A percentile compares a stretch with the other conserved stretches of the same genome.
Evolutionary conservation across 2,113 vertebrate genomes (phyloP).

Genomic region (Ammodytes dubius): DNA sequence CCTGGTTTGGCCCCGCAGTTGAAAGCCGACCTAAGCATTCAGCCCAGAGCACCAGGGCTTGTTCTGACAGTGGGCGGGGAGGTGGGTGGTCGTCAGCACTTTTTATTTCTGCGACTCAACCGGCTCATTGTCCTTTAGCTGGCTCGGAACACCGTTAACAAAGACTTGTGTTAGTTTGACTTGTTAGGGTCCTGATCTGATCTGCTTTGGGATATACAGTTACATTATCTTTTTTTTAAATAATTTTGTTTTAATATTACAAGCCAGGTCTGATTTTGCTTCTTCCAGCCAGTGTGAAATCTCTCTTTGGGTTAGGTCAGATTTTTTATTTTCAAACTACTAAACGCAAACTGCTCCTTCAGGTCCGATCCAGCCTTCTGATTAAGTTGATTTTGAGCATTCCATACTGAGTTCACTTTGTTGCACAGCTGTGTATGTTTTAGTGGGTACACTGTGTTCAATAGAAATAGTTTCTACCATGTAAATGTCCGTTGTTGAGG

Average conservation of each 20-base stretch:
- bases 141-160: slow-evolving; percentile 57
- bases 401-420: not conserved
- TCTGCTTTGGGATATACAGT: slow-evolving; percentile 6
- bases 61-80: slow-evolving; percentile 69
- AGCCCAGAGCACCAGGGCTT: slow-evolving; percentile 61
- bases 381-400: not conserved
- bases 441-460: not conserved
- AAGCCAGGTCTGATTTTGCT: slow-evolving; percentile 14
- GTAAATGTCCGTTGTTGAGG: too few relatives aligned
- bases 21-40: slow-evolving; percentile 61
- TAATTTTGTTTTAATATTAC: not conserved
- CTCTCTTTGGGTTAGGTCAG: not conserved
- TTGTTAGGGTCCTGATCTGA: slow-evolving; percentile 31
- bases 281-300: not conserved
- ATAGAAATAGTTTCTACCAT: too few relatives aligned
- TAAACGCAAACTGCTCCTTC: not conserved
- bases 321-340: not conserved
- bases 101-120: slow-evolving; percentile 72
- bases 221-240: not conserved
- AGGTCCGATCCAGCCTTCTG: not conserved
- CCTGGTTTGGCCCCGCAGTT: slow-evolving; percentile 61
- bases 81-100: slow-evolving; percentile 78
- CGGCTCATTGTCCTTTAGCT: slow-evolving; percentile 70
- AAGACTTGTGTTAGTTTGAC: slow-evolving; percentile 54
- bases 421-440: not conserved